A percentile compares a stretch with the other conserved stretches of the same genome.
These are phyloP conservation scores for Petaurus breviceps DNA, from an alignment of 2,113 vertebrate species.

Conservation along the genomic window DNA sequence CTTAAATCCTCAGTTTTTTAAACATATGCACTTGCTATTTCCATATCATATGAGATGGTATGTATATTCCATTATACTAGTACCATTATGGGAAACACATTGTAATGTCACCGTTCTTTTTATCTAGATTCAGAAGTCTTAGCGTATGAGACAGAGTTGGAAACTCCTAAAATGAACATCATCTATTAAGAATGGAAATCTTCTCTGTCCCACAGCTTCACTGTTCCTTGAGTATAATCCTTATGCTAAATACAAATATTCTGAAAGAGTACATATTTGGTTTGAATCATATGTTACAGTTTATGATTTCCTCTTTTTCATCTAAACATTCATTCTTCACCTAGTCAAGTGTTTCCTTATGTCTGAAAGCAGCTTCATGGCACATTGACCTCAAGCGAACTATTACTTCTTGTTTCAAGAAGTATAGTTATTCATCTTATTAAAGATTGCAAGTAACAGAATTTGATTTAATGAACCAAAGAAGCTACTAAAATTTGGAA, in stretches of 20 bases:
- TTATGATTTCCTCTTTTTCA: neutral
- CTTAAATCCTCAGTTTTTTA: slow-evolving; percentile 76
- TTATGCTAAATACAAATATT: slow-evolving; percentile 59
- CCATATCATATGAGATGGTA: slow-evolving; percentile 70
- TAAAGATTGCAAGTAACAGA: neutral
- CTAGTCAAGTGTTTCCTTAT: neutral
- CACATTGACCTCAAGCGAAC: neutral
- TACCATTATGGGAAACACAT: slow-evolving; percentile 66
- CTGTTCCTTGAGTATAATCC: slow-evolving; percentile 64
- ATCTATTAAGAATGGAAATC: slow-evolving; percentile 74
- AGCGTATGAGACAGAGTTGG: slow-evolving; percentile 65
- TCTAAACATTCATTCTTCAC: slow-evolving; percentile 24
- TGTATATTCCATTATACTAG: slow-evolving; percentile 74
- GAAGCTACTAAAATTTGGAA: neutral
- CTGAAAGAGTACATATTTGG: slow-evolving; percentile 58
- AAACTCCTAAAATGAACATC: slow-evolving; percentile 64
- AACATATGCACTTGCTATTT: slow-evolving; percentile 72
- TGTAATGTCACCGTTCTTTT: slow-evolving; percentile 53
- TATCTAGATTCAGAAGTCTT: slow-evolving; percentile 60
- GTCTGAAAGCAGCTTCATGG: neutral
- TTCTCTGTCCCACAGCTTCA: slow-evolving; percentile 47
- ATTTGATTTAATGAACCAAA: neutral
- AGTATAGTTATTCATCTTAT: neutral
- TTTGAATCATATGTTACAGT: slow-evolving; percentile 21
- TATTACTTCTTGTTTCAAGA: neutral